A percentile compares a stretch with the other conserved stretches of the same genome.
Evolutionary conservation across 92 coral and sea anemone genomes (phyloP).

Genomic region (Phenganax stokvisi): DNA sequence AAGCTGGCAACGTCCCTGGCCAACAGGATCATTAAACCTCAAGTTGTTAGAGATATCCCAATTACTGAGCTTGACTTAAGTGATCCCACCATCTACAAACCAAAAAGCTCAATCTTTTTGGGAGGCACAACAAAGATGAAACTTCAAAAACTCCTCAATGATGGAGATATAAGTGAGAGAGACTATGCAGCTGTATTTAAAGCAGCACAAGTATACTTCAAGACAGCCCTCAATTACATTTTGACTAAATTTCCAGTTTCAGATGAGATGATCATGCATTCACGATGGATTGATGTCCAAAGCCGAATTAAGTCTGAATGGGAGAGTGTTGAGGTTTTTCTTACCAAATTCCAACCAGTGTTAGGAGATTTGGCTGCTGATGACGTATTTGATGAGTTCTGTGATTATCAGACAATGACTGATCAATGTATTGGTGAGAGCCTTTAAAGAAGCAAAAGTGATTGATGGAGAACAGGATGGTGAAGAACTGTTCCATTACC

Average conservation of each 20-base stretch:
- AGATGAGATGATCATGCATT: constrained; percentile 37
- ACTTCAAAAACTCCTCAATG: constrained; percentile 12
- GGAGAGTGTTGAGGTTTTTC: constrained; percentile 46
- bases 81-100: constrained; percentile 31
- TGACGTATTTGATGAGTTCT: constrained; percentile 44
- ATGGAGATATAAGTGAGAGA: constrained; percentile 20
- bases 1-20: constrained; percentile 22
- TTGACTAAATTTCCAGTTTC: constrained; percentile 45
- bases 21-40: constrained; percentile 20
- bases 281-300: constrained; percentile 44
- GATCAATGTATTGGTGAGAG: constrained; percentile 46
- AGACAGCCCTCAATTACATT: constrained; percentile 31
- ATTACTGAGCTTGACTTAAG: constrained; percentile 29
- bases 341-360: constrained; percentile 36
- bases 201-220: constrained; percentile 50
- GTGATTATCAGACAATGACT: constrained; percentile 45
- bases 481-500: constrained; percentile 37
- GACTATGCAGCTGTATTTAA: constrained; percentile 15
- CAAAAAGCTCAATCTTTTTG: constrained; percentile 23
- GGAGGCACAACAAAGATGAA: constrained; percentile 36
- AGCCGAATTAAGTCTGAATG: constrained; percentile 43
- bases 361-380: constrained; percentile 23
- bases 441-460: constrained; percentile 47
- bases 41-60: constrained; percentile 19
- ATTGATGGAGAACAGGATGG: constrained; percentile 40